Evolutionary conservation across 2,113 vertebrate genomes (phyloP), one percentile per base, ranked within the genome.

Genomic region (Epinephelus moara): DNA sequence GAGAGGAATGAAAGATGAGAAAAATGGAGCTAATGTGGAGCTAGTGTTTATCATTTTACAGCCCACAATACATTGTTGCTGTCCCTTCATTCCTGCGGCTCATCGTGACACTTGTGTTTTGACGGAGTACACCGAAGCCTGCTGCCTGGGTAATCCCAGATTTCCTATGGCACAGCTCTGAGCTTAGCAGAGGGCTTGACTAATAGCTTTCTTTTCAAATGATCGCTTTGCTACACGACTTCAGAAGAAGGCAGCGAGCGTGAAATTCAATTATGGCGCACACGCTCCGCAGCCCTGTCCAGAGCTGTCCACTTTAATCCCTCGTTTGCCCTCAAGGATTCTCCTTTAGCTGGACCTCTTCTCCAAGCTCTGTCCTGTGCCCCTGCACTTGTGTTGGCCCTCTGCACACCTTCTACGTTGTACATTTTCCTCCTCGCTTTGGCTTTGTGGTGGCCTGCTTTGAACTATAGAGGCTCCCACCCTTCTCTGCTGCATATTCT

Each of bases 221-320:
- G 97, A 97, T 96, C 85, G 97, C 97, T 95, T 97, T 96, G 88
- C 23, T 97, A 96, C 96, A 97, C 97, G 83, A 97, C 97, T 98
- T 98, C 97, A 99, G 97, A 99, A 95, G 93, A 88, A 96, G 95
- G 93, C 96, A 95, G 94, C 73, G 79, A 96, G 97, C 97, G 95
- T 97, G 96, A 98, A 98, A 98, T 97, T 96, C 92, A 97, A 97
- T 98, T 97, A 97, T 91, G 91, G 85, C 80, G 95, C 96, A 95
- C 96, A 95, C 93, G 92, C 93, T 95, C 92, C 61, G 89, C 87
- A 89, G 95, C 93, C 90, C 95, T 92, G 93, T 96, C 92, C 96
- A 95, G 95, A 96, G 95, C 91, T 95, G 93, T 94, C 95, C 90
- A 85, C 90, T 95, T 95, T 98, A 97, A 98, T 97, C 97, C 96